Evolutionary conservation across 2,797 vertebrate genomes (phyloP).

Genomic region (Heteromormyrus szaboi): DNA sequence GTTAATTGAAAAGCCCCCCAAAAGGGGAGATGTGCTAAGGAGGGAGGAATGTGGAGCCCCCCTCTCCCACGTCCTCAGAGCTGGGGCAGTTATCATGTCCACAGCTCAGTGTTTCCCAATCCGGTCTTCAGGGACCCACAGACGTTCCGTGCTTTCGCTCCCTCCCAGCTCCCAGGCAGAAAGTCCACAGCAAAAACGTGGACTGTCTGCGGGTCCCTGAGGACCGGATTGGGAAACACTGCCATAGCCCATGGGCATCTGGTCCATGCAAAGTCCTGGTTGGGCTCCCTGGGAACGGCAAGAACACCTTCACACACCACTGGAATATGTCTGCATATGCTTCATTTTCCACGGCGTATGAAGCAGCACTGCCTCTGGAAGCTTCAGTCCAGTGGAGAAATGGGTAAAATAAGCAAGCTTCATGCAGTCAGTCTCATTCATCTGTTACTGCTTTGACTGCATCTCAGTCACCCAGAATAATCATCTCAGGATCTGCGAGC

Average conservation of each 20-base stretch:
- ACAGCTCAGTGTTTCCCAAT: background rate
- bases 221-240: background rate
- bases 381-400: background rate
- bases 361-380: background rate
- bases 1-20: conserved; percentile 3
- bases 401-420: background rate
- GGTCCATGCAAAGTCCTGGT: background rate
- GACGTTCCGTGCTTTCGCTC: background rate
- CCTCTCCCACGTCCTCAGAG: background rate
- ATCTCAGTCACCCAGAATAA: background rate
- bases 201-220: background rate
- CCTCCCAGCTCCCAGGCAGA: background rate
- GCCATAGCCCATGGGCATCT: background rate
- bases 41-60: conserved; percentile 4
- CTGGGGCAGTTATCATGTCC: background rate
- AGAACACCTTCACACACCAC: background rate
- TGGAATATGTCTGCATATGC: background rate
- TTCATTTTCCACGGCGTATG: background rate
- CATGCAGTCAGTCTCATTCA: background rate
- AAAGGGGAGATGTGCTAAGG: background rate
- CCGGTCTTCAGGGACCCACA: background rate
- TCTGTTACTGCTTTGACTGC: background rate
- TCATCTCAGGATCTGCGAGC: background rate
- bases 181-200: background rate
- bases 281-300: background rate